A percentile compares a stretch with the other conserved stretches of the same genome.
phyloP scores from a whole-genome alignment of 2,797 vertebrate genomes.

The Lophius americanus region DNA sequence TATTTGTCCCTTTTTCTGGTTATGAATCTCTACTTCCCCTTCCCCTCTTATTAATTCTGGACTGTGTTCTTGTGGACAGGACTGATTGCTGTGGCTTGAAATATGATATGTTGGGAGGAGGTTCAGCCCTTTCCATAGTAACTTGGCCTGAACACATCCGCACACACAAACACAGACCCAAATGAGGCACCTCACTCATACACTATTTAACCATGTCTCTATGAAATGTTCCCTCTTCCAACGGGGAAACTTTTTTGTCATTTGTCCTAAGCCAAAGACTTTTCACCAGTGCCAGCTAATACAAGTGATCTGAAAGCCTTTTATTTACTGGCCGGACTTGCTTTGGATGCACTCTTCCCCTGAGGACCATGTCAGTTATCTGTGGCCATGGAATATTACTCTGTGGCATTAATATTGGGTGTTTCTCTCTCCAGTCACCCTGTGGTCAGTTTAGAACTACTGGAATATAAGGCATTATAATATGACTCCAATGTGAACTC shows the following conservation, averaged over 20 bases:
- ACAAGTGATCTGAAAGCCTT: conserved; percentile 71
- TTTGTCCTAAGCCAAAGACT: conserved; percentile 64
- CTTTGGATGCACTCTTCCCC: conserved; percentile 64
- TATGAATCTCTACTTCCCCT: conserved; percentile 37
- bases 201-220: conserved; percentile 51
- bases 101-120: conserved; percentile 70
- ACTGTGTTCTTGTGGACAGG: conserved; percentile 70
- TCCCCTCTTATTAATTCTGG: conserved; percentile 72
- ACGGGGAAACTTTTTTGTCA: conserved; percentile 61
- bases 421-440: conserved; percentile 42
- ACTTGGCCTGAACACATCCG: conserved; percentile 64
- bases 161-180: conserved; percentile 28
- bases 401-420: conserved; percentile 48
- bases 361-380: conserved; percentile 41
- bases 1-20: conserved; percentile 38
- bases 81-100: conserved; percentile 77
- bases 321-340: conserved; percentile 66
- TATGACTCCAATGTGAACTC: conserved; percentile 46
- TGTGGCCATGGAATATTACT: conserved; percentile 48
- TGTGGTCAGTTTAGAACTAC: conserved; percentile 51
- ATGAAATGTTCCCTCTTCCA: conserved; percentile 51
- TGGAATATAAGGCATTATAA: conserved; percentile 44
- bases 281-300: conserved; percentile 75
- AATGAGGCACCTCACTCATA: conserved; percentile 41
- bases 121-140: conserved; percentile 67